These are phyloP conservation scores for Helostoma temminkii DNA, from an alignment of 2,797 vertebrate genomes.

Conservation along the genomic window DNA sequence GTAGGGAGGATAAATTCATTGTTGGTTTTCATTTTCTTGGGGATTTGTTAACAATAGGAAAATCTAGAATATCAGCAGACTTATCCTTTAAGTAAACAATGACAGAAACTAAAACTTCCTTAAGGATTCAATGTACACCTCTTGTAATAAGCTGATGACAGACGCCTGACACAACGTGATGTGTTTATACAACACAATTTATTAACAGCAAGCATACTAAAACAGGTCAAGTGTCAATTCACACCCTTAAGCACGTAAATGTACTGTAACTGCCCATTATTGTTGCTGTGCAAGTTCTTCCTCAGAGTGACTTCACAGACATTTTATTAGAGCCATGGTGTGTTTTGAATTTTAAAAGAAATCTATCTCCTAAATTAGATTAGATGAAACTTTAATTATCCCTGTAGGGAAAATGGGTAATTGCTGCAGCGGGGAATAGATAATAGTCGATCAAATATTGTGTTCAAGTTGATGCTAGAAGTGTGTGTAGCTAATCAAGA, in stretches of 20 bases:
- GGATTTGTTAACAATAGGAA: neutral
- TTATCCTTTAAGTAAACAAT: constrained; percentile 7
- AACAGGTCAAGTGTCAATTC: neutral
- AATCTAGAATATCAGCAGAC: neutral
- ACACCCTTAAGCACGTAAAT: constrained; percentile 1
- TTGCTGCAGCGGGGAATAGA: constrained; percentile 58
- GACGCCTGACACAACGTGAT: constrained; percentile 1
- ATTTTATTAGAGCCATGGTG: constrained; percentile 20
- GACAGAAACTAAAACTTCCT: neutral
- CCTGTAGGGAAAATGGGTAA: constrained; percentile 65
- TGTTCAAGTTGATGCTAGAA: constrained; percentile 50
- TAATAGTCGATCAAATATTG: constrained; percentile 67
- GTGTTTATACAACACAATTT: constrained; percentile 19
- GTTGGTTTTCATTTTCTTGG: neutral
- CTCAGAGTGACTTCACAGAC: constrained; percentile 11
- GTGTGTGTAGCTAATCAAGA: constrained; percentile 52
- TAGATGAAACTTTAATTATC: constrained; percentile 78
- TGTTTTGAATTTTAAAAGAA: constrained; percentile 63
- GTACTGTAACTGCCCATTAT: constrained; percentile 12
- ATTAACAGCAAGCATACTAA: constrained; percentile 2
- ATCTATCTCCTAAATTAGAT: constrained; percentile 70
- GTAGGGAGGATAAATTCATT: neutral
- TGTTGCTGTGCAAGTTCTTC: constrained; percentile 23
- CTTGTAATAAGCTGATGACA: constrained; percentile 17
- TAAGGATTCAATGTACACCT: neutral